Conservation (phyloP, 2,797 vertebrate genomes). For the Sebastes hopkinsi region DNA sequence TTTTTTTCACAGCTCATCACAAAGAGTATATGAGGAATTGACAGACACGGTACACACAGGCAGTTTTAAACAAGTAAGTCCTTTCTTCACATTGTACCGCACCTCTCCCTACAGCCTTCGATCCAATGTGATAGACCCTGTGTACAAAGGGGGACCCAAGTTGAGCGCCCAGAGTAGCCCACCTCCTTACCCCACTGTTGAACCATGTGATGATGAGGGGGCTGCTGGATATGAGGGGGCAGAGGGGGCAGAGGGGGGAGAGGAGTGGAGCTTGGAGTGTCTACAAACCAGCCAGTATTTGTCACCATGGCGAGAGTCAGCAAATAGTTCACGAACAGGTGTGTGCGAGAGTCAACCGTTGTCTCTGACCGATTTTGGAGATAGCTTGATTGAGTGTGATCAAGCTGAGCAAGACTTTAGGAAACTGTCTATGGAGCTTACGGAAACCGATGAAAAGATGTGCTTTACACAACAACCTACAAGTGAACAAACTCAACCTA, state of each 20-base stretch:
- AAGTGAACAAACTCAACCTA: conserved; percentile 17
- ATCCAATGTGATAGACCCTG: conserved; percentile 71
- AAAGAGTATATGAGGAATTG: conserved; percentile 72
- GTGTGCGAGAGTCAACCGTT: conserved; percentile 61
- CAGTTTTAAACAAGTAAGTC: conserved; percentile 84
- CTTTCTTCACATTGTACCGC: conserved; percentile 80
- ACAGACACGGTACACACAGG: conserved; percentile 67
- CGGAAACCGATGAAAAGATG: conserved; percentile 43
- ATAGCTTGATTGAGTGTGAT: conserved; percentile 78
- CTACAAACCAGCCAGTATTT: conserved; percentile 48
- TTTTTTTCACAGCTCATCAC: conserved; percentile 68
- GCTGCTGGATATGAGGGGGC: conserved; percentile 56
- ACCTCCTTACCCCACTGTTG: conserved; percentile 34
- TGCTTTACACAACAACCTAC: neutral
- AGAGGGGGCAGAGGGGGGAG: conserved; percentile 52
- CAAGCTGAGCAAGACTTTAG: conserved; percentile 78
- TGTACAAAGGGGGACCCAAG: conserved; percentile 69
- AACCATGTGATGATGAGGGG: conserved; percentile 54
- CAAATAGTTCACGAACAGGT: conserved; percentile 35
- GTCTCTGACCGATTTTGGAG: conserved; percentile 77
- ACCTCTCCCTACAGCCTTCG: conserved; percentile 77
- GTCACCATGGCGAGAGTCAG: conserved; percentile 40
- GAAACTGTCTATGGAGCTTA: conserved; percentile 70
- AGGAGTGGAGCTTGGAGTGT: conserved; percentile 72
- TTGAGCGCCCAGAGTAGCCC: conserved; percentile 28